phyloP scores from a whole-genome alignment of 2,888 invertebrate genomes.

The Zaprionus bogoriensis region DNA sequence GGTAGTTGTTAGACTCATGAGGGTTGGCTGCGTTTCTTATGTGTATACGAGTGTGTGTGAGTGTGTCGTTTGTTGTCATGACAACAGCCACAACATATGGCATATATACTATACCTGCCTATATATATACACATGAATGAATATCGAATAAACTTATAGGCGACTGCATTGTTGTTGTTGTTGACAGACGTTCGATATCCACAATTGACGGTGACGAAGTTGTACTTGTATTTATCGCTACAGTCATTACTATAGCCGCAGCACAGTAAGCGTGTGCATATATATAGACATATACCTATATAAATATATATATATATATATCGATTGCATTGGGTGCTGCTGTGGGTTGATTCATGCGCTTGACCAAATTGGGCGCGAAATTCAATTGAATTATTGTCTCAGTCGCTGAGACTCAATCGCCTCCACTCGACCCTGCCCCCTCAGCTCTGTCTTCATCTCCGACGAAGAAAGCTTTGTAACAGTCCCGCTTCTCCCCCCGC shows the following conservation, averaged over 20 bases:
- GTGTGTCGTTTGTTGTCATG: conserved; percentile 51
- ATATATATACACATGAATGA: conserved; percentile 13
- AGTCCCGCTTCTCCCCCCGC: neutral
- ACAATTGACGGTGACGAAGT: conserved; percentile 17
- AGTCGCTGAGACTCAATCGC: neutral
- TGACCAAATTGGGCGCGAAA: conserved; percentile 69
- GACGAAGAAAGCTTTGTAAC: too few relatives aligned
- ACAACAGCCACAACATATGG: conserved; percentile 56
- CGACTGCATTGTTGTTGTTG: neutral
- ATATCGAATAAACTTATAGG: conserved; percentile 19
- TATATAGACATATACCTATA: conserved; percentile 2
- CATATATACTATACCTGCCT: conserved; percentile 16
- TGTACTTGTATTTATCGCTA: conserved; percentile 2
- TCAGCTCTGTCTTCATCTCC: too few relatives aligned
- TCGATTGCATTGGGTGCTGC: conserved; percentile 41
- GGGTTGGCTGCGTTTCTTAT: conserved; percentile 45
- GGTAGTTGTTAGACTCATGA: conserved; percentile 33
- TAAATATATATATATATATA: conserved; percentile 18
- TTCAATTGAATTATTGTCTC: conserved; percentile 64
- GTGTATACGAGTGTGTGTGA: conserved; percentile 11
- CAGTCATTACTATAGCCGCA: too few relatives aligned
- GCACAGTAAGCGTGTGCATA: too few relatives aligned
- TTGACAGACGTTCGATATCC: neutral
- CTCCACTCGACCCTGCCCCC: neutral
- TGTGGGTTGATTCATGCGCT: conserved; percentile 42